Evolutionary conservation across 2,797 vertebrate species (phyloP).

Genomic region (Xenops minutus): DNA sequence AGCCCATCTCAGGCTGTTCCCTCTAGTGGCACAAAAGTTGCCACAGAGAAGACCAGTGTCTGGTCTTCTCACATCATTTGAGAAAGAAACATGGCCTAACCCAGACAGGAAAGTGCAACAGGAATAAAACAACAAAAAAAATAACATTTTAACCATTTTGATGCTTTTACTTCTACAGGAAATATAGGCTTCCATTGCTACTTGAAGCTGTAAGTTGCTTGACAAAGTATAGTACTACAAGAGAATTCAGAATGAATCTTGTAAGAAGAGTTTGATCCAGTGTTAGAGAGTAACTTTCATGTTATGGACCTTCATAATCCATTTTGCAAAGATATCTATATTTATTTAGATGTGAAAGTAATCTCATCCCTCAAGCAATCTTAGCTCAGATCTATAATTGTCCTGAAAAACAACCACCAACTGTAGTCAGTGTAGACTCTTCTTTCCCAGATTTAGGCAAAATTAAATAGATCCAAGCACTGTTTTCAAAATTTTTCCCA

Average conservation of each 20-base stretch:
- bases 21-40: neutral
- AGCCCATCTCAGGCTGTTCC: neutral
- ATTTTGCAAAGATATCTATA: neutral
- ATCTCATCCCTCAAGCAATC: neutral
- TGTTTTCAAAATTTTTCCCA: neutral
- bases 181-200: neutral
- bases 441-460: neutral
- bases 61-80: fast-evolving
- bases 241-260: neutral
- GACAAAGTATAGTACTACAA: neutral
- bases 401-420: neutral
- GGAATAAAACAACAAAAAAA: neutral
- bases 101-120: neutral
- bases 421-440: neutral
- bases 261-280: neutral
- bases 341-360: neutral
- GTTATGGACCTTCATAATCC: neutral
- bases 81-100: neutral
- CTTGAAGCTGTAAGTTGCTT: neutral
- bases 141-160: neutral
- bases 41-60: neutral
- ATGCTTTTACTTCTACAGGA: neutral
- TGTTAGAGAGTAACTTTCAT: neutral
- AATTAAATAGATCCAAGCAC: neutral
- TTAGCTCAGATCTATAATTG: neutral